These are phyloP conservation scores for Chorisops tibialis DNA, from an alignment of 2,888 invertebrate species.

Conservation along the genomic window DNA sequence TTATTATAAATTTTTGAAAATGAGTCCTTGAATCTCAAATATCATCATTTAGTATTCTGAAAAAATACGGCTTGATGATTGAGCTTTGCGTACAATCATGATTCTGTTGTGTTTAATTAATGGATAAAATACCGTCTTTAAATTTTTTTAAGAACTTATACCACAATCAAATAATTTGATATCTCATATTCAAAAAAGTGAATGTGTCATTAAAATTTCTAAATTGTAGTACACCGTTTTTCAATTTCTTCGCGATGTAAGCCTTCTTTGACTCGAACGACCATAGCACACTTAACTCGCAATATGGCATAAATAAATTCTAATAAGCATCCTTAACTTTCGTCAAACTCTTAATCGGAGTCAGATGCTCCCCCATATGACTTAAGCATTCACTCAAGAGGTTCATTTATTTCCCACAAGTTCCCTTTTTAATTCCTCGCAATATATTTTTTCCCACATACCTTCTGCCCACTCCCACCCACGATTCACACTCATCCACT, in stretches of 20 bases:
- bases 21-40: too few species aligned
- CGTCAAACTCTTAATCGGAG: conserved; percentile 1
- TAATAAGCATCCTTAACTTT: conserved; percentile 17
- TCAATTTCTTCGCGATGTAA: neutral
- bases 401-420: conserved; percentile 1
- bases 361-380: neutral
- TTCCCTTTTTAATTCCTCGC: conserved; percentile 12
- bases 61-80: too few species aligned
- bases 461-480: neutral
- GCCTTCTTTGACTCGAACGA: neutral
- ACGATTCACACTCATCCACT: conserved; percentile 11
- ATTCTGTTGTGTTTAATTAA: too few species aligned
- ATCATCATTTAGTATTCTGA: too few species aligned
- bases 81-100: too few species aligned
- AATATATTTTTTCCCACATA: neutral
- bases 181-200: too few species aligned
- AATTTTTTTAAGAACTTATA: too few species aligned
- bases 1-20: too few species aligned
- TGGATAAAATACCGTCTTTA: too few species aligned
- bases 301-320: neutral
- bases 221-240: too few species aligned
- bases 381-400: neutral
- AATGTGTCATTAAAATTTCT: too few species aligned
- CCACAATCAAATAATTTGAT: too few species aligned
- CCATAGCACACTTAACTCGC: neutral